Evolutionary conservation across 1,140 invertebrate genomes (phyloP).

Genomic region (Drosophila baimaii): DNA sequence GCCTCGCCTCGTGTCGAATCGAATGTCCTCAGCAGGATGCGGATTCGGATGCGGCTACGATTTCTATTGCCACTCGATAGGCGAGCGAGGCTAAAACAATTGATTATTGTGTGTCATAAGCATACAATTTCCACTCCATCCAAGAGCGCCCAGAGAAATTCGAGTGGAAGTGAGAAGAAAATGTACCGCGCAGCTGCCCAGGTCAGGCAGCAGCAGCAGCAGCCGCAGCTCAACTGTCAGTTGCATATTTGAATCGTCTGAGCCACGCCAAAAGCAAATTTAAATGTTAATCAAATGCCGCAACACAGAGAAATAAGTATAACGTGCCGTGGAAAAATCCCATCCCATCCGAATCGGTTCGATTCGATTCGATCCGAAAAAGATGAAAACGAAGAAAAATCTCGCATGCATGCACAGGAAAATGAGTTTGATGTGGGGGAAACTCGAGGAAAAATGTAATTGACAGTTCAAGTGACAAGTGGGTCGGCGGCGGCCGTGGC

Average conservation of each 20-base stretch:
- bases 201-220: slow-evolving; percentile 4
- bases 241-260: slow-evolving; percentile 55
- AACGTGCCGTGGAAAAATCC: slow-evolving; percentile 1
- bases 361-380: slow-evolving; percentile 20
- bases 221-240: slow-evolving; percentile 64
- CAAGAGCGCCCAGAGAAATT: slow-evolving; percentile 15
- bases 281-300: slow-evolving; percentile 79
- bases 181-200: slow-evolving; percentile 26
- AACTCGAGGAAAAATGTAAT: slow-evolving; percentile 61
- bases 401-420: slow-evolving; percentile 80
- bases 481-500: slow-evolving; percentile 9
- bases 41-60: slow-evolving; percentile 4
- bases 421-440: slow-evolving; percentile 76
- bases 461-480: slow-evolving; percentile 74
- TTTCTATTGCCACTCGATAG: slow-evolving; percentile 39
- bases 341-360: slow-evolving; percentile 3
- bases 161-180: slow-evolving; percentile 54
- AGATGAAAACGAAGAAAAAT: slow-evolving; percentile 60
- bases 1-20: slow-evolving; percentile 16
- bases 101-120: slow-evolving; percentile 81
- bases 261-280: slow-evolving; percentile 69
- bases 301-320: slow-evolving; percentile 41
- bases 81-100: slow-evolving; percentile 68
- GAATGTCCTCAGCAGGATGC: slow-evolving; percentile 37
- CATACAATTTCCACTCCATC: slow-evolving; percentile 53